Evolutionary conservation across 2,113 vertebrate species (phyloP).

Genomic region (Deroptyus accipitrinus): DNA sequence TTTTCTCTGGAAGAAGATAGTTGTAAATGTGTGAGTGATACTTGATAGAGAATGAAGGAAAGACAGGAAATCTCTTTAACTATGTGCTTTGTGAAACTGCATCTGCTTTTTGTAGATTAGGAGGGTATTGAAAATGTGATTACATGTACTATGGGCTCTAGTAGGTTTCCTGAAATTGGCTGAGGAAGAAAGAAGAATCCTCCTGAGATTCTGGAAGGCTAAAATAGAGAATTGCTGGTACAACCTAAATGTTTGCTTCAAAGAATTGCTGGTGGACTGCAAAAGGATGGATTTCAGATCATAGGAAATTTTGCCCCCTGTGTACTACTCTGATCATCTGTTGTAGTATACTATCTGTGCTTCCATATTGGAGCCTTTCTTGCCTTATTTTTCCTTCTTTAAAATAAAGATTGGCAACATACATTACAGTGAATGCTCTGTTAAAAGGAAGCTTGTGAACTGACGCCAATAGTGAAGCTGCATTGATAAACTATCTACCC

Average conservation of each 20-base stretch:
- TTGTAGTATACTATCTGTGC: neutral
- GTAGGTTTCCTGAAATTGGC: neutral
- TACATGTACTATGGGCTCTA: neutral
- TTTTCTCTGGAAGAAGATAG: neutral
- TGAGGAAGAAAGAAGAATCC: slow-evolving; percentile 24
- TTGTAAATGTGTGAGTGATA: neutral
- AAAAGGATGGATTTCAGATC: neutral
- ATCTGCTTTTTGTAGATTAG: slow-evolving; percentile 21
- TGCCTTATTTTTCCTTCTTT: neutral
- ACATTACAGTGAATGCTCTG: neutral
- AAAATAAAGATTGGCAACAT: neutral
- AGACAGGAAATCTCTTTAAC: neutral
- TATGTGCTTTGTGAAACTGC: neutral
- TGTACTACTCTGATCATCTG: fast-evolving
- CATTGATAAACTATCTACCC: neutral
- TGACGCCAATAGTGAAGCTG: neutral
- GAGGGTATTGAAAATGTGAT: neutral
- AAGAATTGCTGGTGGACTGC: neutral
- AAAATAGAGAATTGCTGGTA: neutral
- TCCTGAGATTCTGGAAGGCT: neutral
- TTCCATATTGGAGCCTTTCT: neutral
- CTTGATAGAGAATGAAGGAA: neutral
- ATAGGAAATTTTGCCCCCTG: neutral
- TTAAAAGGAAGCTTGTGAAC: neutral
- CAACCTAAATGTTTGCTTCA: neutral